Conservation (phyloP, 2,888 invertebrate genomes). For the Lamproptera curius region DNA sequence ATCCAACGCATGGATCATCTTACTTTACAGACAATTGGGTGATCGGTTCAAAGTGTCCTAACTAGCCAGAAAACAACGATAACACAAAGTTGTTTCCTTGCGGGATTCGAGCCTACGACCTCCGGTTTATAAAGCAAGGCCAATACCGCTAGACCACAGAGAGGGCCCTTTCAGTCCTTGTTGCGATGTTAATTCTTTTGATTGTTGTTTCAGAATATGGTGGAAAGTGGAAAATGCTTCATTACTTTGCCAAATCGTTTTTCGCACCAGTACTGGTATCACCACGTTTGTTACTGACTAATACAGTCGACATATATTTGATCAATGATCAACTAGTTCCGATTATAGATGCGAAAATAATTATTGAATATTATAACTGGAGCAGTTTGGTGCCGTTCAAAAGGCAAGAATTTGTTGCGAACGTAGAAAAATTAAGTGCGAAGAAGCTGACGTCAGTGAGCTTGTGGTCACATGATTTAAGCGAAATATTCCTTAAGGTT, state of each 20-base stretch:
- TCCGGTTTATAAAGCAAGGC: too few relatives aligned
- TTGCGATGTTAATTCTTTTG: too few relatives aligned
- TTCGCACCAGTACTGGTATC: conserved; percentile 87
- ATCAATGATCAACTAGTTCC: conserved; percentile 80
- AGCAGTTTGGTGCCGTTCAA: conserved; percentile 58
- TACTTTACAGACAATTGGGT: too few relatives aligned
- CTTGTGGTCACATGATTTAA: conserved; percentile 41
- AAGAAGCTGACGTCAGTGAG: conserved; percentile 45
- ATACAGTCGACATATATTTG: conserved; percentile 78
- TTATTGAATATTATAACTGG: conserved; percentile 80
- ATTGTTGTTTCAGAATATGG: conserved; percentile 86
- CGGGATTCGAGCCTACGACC: too few relatives aligned
- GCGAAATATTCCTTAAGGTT: conserved; percentile 62
- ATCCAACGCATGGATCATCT: too few relatives aligned
- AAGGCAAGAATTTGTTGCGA: conserved; percentile 39
- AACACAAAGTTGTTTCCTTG: too few relatives aligned
- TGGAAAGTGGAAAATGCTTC: conserved; percentile 92
- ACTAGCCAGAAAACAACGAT: too few relatives aligned
- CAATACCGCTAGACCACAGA: too few relatives aligned
- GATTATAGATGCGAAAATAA: conserved; percentile 63
- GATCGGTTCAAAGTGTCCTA: too few relatives aligned
- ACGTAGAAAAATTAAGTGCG: conserved; percentile 41
- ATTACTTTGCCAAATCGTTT: conserved; percentile 92
- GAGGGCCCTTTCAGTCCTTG: too few relatives aligned
- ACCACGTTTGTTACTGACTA: conserved; percentile 68